Conservation (phyloP, 2,113 vertebrate species). For the Leptobrachium ailaonicum region DNA sequence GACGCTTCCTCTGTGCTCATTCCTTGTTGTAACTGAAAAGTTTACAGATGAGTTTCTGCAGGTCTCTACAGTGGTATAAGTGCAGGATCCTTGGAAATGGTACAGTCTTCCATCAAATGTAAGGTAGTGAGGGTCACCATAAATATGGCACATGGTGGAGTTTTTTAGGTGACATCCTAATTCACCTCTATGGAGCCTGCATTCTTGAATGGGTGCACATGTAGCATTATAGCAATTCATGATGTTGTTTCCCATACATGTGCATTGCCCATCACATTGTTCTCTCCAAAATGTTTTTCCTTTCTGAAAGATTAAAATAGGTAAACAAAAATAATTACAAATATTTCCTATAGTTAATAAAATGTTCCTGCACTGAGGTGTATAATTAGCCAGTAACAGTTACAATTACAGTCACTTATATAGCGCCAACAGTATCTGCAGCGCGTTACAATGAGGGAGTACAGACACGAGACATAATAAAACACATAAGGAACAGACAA, state of each 20-base stretch:
- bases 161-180: constrained; percentile 67
- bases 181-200: constrained; percentile 65
- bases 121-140: constrained; percentile 46
- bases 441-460: too few species aligned
- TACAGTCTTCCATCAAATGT: constrained; percentile 81
- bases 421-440: too few species aligned
- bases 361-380: too few species aligned
- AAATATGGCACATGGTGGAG: constrained; percentile 72
- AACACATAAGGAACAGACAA: too few species aligned
- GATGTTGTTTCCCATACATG: constrained; percentile 30
- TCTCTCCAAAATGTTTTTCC: constrained; percentile 60
- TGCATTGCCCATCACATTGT: constrained; percentile 61
- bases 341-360: too few species aligned
- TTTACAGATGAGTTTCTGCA: constrained; percentile 58
- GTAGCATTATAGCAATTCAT: constrained; percentile 60
- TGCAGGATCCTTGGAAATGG: constrained; percentile 62
- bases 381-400: too few species aligned
- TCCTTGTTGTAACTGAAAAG: constrained; percentile 65
- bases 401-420: too few species aligned
- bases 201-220: constrained; percentile 68
- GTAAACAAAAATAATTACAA: background rate
- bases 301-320: constrained; percentile 59
- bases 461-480: too few species aligned
- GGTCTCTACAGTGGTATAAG: too few species aligned
- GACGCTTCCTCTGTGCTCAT: constrained; percentile 47